Evolutionary conservation across 2,797 vertebrate genomes (phyloP).

Genomic region (Acropternis orthonyx): DNA sequence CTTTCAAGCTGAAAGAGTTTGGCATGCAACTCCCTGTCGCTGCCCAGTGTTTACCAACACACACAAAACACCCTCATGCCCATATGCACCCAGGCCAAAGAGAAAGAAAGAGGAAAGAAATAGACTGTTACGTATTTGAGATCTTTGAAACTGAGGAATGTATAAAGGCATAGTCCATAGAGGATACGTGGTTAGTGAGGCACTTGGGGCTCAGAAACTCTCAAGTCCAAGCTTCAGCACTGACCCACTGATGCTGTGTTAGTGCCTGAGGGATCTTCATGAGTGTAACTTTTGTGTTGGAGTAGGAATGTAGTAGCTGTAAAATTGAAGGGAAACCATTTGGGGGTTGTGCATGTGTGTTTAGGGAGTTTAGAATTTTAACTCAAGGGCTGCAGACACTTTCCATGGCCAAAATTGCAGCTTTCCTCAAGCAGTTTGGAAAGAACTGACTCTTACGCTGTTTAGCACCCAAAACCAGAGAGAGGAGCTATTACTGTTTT

Average conservation of each 20-base stretch:
- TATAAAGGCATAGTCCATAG: neutral
- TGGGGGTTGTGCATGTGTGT: neutral
- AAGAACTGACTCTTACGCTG: neutral
- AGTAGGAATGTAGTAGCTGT: neutral
- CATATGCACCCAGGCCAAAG: neutral
- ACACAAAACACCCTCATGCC: neutral
- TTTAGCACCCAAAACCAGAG: neutral
- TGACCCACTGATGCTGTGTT: neutral
- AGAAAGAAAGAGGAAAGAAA: neutral
- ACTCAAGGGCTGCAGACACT: neutral
- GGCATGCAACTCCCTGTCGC: neutral
- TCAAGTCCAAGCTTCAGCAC: fast-evolving
- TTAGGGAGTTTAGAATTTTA: neutral
- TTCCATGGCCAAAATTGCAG: neutral
- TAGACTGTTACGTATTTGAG: fast-evolving
- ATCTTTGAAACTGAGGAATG: neutral
- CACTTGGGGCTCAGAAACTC: neutral
- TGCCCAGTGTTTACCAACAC: neutral
- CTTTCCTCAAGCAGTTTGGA: neutral
- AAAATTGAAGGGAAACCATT: neutral
- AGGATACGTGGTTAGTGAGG: fast-evolving
- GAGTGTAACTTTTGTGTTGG: neutral
- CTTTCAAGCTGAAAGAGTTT: neutral
- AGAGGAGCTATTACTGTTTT: neutral
- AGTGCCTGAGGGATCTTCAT: neutral